Percentiles rank a stretch among this genome's conserved stretches.
phyloP scores from a whole-genome alignment of 2,888 invertebrate genomes.

The Caradrina kadenii region DNA sequence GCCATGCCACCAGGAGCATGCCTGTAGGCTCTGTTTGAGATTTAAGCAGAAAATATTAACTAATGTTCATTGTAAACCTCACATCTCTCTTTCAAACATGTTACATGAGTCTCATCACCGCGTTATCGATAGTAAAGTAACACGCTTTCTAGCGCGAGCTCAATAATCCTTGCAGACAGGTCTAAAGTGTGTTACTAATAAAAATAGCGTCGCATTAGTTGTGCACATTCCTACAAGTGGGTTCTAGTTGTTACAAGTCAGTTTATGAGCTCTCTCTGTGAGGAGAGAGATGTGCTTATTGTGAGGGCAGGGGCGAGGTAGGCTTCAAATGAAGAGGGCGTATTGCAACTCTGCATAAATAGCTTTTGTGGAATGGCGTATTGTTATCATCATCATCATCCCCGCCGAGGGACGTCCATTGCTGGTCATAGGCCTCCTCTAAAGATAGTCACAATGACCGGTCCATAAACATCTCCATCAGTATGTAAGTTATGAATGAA shows the following conservation, averaged over 20 bases:
- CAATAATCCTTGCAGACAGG: constrained; percentile 44
- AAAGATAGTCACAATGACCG: no score
- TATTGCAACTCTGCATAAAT: background rate
- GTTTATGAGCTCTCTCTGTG: background rate
- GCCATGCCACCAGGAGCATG: background rate
- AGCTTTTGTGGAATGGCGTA: no score
- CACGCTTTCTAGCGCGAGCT: constrained; percentile 52
- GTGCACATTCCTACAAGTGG: constrained; percentile 25
- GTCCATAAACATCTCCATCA: no score
- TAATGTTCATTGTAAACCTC: no score
- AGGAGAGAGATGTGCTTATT: background rate
- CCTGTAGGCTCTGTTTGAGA: no score
- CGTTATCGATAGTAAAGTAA: constrained; percentile 33
- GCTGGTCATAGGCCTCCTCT: no score
- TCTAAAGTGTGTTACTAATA: constrained; percentile 46
- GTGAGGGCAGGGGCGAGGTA: background rate
- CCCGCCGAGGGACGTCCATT: no score
- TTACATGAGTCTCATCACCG: constrained; percentile 16
- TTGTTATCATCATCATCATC: no score
- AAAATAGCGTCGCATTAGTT: constrained; percentile 51
- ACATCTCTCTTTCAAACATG: background rate
- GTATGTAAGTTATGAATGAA: no score
- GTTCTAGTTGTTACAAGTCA: constrained; percentile 3
- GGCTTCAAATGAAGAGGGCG: background rate
- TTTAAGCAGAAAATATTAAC: no score